phyloP scores from a whole-genome alignment of 2,113 vertebrate genomes.

The Scophthalmus maximus region DNA sequence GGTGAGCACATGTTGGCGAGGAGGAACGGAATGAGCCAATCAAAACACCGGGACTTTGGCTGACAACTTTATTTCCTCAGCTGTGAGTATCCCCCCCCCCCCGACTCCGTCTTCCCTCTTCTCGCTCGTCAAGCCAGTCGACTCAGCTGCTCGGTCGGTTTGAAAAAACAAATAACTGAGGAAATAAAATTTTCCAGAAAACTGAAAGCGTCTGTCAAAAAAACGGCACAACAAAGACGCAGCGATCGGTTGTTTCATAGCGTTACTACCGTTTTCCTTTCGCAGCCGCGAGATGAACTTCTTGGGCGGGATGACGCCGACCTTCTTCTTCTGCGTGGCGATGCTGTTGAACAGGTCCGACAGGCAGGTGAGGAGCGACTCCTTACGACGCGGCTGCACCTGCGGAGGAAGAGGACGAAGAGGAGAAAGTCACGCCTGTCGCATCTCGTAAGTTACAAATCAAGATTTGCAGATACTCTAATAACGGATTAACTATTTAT shows the following conservation, averaged over 20 bases:
- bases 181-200: no score
- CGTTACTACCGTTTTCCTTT: slow-evolving; percentile 89
- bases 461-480: no score
- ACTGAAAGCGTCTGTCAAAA: no score
- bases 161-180: no score
- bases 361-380: slow-evolving; percentile 92
- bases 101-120: no score
- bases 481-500: no score
- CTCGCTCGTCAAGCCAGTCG: no score
- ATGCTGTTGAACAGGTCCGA: slow-evolving; percentile 95
- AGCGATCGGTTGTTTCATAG: no score
- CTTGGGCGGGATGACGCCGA: slow-evolving; percentile 94
- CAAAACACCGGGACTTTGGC: background rate
- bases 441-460: background rate
- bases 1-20: background rate
- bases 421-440: background rate
- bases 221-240: no score
- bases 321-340: slow-evolving; percentile 94
- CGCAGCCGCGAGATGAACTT: slow-evolving; percentile 93
- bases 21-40: background rate
- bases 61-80: background rate
- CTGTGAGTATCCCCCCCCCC: background rate
- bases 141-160: no score
- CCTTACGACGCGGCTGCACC: slow-evolving; percentile 91
- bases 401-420: slow-evolving; percentile 9